Evolutionary conservation across 2,888 invertebrate genomes (phyloP).

Genomic region (Podabrus alpinus): DNA sequence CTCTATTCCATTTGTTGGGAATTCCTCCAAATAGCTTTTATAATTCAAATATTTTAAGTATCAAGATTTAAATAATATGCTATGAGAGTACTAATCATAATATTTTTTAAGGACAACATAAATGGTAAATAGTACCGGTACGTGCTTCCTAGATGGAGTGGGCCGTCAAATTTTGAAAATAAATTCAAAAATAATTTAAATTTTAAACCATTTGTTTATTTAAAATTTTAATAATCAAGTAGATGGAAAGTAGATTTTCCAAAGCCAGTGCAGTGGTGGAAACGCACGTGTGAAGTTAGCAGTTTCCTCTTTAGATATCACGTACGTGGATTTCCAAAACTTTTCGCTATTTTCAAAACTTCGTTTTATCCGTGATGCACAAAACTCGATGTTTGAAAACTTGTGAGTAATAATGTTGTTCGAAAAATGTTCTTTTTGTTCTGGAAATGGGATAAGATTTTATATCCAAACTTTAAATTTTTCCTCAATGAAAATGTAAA

Average conservation of each 20-base stretch:
- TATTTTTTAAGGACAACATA: background rate
- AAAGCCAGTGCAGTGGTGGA: slow-evolving; percentile 39
- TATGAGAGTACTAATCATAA: no score
- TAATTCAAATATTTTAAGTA: background rate
- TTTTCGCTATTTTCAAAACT: slow-evolving; percentile 40
- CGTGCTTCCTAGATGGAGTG: background rate
- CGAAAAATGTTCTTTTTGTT: slow-evolving; percentile 17
- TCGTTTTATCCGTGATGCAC: slow-evolving; percentile 37
- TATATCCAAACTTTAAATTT: background rate
- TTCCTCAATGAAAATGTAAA: background rate
- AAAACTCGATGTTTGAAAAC: slow-evolving; percentile 31
- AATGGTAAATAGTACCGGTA: background rate
- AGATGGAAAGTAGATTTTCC: slow-evolving; percentile 36
- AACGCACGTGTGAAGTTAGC: slow-evolving; percentile 44
- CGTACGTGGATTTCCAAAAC: slow-evolving; percentile 42
- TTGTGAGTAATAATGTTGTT: slow-evolving; percentile 33
- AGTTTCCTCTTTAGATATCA: slow-evolving; percentile 44
- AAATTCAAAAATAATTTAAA: background rate
- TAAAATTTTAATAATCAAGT: slow-evolving; percentile 11
- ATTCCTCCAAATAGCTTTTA: background rate
- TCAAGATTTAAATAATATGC: background rate
- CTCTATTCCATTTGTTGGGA: background rate
- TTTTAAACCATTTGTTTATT: no score
- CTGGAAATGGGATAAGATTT: background rate
- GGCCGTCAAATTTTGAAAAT: background rate